phyloP scores from a whole-genome alignment of 2,888 invertebrate genomes.

The Dione vanillae region DNA sequence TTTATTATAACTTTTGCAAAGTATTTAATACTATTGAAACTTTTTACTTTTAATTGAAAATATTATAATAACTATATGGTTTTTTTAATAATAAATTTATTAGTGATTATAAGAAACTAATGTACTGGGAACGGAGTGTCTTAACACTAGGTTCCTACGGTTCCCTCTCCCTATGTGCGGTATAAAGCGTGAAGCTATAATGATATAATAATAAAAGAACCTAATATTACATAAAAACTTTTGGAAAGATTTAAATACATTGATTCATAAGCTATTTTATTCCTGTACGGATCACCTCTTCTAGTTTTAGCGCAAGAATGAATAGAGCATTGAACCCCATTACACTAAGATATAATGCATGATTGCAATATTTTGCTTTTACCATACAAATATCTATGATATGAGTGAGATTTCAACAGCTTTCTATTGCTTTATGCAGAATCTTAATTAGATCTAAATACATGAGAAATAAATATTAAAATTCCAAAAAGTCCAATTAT shows the following conservation, averaged over 20 bases:
- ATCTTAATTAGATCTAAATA: constrained; percentile 26
- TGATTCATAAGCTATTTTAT: constrained; percentile 8
- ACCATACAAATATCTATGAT: constrained; percentile 32
- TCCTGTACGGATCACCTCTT: neutral
- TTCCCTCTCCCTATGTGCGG: neutral
- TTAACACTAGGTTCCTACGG: too few relatives aligned
- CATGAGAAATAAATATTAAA: neutral
- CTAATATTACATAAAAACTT: neutral
- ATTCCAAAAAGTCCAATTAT: neutral
- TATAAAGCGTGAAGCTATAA: neutral
- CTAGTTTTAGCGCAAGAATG: constrained; percentile 23
- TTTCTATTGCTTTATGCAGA: constrained; percentile 27
- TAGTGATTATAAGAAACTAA: neutral
- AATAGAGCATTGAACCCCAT: constrained; percentile 24
- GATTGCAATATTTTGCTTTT: constrained; percentile 28
- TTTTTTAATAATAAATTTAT: too few relatives aligned
- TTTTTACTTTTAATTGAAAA: neutral
- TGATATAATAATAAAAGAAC: too few relatives aligned
- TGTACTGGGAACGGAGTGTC: neutral
- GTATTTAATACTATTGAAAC: neutral
- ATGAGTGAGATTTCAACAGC: constrained; percentile 34
- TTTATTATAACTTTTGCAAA: neutral
- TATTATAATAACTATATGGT: too few relatives aligned
- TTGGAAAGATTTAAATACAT: constrained; percentile 9
- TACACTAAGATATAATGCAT: constrained; percentile 22